Percentiles rank a stretch among this genome's conserved stretches.
Conservation (phyloP, 1,140 invertebrate genomes). For the Leptoteleia sp. region DNA sequence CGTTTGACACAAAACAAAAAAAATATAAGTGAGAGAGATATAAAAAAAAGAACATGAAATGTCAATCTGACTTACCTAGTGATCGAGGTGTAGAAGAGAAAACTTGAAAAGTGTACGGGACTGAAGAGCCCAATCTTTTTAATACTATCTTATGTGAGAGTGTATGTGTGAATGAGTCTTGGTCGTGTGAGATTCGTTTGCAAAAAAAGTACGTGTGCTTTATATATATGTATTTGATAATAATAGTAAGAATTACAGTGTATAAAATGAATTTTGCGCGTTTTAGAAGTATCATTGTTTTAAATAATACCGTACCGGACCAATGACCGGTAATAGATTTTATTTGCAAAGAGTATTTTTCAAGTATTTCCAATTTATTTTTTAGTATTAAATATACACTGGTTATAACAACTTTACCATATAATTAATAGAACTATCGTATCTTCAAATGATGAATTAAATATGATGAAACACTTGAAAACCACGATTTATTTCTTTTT, state of each 20-base stretch:
- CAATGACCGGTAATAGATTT: conserved; percentile 64
- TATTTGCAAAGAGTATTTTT: conserved; percentile 80
- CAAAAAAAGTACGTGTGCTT: conserved; percentile 27
- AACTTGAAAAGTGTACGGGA: conserved; percentile 48
- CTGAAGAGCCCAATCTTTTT: conserved; percentile 68
- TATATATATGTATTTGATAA: conserved; percentile 67
- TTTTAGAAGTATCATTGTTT: conserved; percentile 49
- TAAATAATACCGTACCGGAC: conserved; percentile 35
- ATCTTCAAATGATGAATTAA: conserved; percentile 76
- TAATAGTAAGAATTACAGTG: conserved; percentile 56
- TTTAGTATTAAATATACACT: conserved; percentile 80
- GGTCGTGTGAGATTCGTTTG: conserved; percentile 13
- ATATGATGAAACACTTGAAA: conserved; percentile 72
- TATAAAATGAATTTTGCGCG: conserved; percentile 53
- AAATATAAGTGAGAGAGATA: conserved; percentile 3
- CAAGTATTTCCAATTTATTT: conserved; percentile 80
- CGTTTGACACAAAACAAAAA: background rate
- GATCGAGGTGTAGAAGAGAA: conserved; percentile 19
- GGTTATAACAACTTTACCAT: conserved; percentile 69
- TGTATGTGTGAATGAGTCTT: background rate
- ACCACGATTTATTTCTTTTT: conserved; percentile 13
- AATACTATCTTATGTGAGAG: conserved; percentile 60
- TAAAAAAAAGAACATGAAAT: conserved; percentile 10
- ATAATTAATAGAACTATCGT: conserved; percentile 72
- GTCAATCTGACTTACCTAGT: conserved; percentile 38